These are phyloP conservation scores for Osmerus mordax DNA, from an alignment of 2,113 vertebrate genomes.

Conservation along the genomic window DNA sequence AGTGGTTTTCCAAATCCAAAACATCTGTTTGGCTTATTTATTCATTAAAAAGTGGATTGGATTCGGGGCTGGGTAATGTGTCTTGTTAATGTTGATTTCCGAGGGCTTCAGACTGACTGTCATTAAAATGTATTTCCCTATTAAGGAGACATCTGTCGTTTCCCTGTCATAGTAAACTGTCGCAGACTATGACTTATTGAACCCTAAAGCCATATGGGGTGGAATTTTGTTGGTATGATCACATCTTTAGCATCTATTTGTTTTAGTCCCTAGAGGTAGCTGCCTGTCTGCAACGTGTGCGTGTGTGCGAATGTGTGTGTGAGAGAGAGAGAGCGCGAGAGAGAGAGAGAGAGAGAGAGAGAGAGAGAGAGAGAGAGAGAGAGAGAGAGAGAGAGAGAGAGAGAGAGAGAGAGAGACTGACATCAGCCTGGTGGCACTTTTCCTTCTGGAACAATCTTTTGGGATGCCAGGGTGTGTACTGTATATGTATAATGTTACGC, in stretches of 20 bases:
- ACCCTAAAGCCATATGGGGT: background rate
- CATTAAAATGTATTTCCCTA: slow-evolving; percentile 56
- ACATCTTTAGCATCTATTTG: background rate
- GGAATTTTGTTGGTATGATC: background rate
- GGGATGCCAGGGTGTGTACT: too few relatives aligned
- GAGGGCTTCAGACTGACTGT: slow-evolving; percentile 39
- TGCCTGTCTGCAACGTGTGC: background rate
- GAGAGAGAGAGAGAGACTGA: too few relatives aligned
- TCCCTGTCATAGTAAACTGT: slow-evolving; percentile 25
- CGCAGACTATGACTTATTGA: background rate
- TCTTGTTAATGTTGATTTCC: slow-evolving; percentile 47
- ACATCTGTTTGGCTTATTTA: slow-evolving; percentile 52
- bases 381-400: too few relatives aligned
- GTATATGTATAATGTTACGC: too few relatives aligned
- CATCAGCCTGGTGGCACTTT: too few relatives aligned
- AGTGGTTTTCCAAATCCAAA: slow-evolving; percentile 43
- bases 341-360: too few relatives aligned
- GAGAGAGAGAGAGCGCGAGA: background rate
- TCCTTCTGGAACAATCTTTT: too few relatives aligned
- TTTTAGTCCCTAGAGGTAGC: background rate
- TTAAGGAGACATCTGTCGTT: slow-evolving; percentile 53
- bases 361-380: too few relatives aligned
- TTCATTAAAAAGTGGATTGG: slow-evolving; percentile 42
- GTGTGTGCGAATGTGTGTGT: background rate
- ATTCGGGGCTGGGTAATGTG: slow-evolving; percentile 42